Evolutionary conservation across 2,113 vertebrate species (phyloP), one percentile per base, ranked within the genome.

Genomic region (Pholis gunnellus): DNA sequence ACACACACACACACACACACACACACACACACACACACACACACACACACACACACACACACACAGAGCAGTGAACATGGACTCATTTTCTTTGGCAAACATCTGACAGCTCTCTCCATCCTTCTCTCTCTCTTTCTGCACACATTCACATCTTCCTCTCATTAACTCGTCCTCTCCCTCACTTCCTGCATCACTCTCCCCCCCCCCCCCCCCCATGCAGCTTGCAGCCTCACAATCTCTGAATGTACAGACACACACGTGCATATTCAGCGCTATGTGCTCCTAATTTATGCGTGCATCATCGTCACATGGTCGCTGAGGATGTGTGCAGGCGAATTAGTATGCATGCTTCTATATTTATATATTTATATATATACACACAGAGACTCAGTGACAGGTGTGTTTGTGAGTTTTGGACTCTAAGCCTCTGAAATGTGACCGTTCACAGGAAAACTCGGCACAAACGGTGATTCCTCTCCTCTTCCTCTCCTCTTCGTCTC

Each of bases 321-420:
- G n/a, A n/a, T n/a, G n/a, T n/a, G n/a, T n/a, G n/a, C n/a, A n/a
- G 61, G 44, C 0, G 15, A 79, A 84, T 75, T 36, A 79, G 80
- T 77, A 69, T 61, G 80, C 83, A 65, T 50, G 66, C 63, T 42
- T 25, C 9, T 34, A 13, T 57, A 29, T 59, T 29, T 27, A 27
- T 29, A 17, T 8, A 59, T 29, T 7, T 59, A 59, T 29, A 29
- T 29, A 6, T 54, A 8, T 54, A 54, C n/a, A 6, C 18, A 48
- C 17, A 46, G 40, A 10, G 14, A 17, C 20, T 7, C 50, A 1
- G 34, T 72, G 75, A 57, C 88, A 89, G 88, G 88, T 89, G 85
- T 80, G 88, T 36, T 6, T 42, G 36, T 18, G 79, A n/a, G 44
- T 63, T 42, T 18, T 34, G 46, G 72, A 25, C 40, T 59, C 34